Evolutionary conservation across 2,797 vertebrate genomes (phyloP).

Genomic region (Acomys russatus): DNA sequence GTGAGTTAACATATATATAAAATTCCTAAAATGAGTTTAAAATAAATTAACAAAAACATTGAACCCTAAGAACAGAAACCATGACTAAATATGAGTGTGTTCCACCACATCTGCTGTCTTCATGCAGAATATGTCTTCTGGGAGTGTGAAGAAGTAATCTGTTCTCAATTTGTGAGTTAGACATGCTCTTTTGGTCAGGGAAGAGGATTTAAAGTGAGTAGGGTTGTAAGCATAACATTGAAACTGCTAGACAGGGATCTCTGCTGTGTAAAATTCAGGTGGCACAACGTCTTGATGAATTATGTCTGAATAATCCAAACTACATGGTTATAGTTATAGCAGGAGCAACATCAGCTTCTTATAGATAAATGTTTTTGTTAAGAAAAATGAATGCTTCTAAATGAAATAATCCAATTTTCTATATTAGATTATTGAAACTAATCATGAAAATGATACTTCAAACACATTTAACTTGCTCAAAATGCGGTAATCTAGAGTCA

Average conservation of each 20-base stretch:
- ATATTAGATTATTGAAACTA: background rate
- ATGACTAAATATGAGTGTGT: background rate
- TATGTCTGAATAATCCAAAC: conserved; percentile 72
- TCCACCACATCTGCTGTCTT: background rate
- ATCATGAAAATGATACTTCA: background rate
- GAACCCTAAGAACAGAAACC: background rate
- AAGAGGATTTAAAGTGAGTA: conserved; percentile 25
- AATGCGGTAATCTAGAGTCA: background rate
- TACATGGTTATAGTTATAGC: conserved; percentile 54
- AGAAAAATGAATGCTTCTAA: background rate
- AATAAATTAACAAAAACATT: background rate
- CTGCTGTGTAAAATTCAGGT: conserved; percentile 85
- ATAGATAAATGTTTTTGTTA: background rate
- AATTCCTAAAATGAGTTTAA: background rate
- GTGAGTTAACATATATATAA: background rate
- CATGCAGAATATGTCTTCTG: background rate
- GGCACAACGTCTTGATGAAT: conserved; percentile 80
- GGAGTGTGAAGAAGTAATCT: background rate
- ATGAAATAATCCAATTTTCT: background rate
- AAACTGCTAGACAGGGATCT: conserved; percentile 82
- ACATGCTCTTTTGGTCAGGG: conserved; percentile 29
- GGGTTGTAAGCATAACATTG: conserved; percentile 77
- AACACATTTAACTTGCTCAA: background rate
- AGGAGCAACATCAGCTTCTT: background rate
- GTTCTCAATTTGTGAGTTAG: background rate